phyloP scores from a whole-genome alignment of 2,797 vertebrate species.

The Pangasius mekongensis region DNA sequence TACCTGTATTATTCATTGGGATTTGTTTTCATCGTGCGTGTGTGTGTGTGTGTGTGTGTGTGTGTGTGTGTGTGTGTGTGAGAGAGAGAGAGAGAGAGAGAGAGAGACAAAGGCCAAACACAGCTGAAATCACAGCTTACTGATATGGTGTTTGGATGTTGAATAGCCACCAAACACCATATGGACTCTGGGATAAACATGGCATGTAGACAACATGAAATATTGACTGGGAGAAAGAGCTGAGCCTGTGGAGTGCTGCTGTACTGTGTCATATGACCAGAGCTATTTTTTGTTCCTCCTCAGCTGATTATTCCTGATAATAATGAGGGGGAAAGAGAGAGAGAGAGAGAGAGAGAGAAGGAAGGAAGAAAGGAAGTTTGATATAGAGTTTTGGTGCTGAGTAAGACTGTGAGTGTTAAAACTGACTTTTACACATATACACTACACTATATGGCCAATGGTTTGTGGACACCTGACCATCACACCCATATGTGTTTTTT shows the following conservation, averaged over 20 bases:
- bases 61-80: neutral
- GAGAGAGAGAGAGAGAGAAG: neutral
- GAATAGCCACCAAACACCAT: conserved; percentile 3
- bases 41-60: neutral
- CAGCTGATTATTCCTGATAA: conserved; percentile 21
- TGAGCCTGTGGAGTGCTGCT: neutral
- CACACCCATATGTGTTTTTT: neutral
- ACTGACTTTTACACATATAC: neutral
- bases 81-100: too few species aligned
- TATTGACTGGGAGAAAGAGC: conserved; percentile 13
- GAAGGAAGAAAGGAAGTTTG: neutral
- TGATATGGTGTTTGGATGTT: conserved; percentile 1
- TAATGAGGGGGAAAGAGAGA: neutral
- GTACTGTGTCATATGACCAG: conserved; percentile 19
- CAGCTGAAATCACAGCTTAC: conserved; percentile 19
- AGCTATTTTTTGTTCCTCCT: conserved; percentile 37
- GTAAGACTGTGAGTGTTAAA: neutral
- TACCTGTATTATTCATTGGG: neutral
- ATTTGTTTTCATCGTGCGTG: neutral
- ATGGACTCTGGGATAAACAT: neutral
- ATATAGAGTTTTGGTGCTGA: neutral
- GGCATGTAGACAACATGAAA: neutral
- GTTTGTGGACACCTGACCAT: neutral
- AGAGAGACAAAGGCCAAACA: neutral
- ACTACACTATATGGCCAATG: neutral